Base-by-base conservation (phyloP, 2,113 vertebrate species). In the Ammodytes dubius region DNA sequence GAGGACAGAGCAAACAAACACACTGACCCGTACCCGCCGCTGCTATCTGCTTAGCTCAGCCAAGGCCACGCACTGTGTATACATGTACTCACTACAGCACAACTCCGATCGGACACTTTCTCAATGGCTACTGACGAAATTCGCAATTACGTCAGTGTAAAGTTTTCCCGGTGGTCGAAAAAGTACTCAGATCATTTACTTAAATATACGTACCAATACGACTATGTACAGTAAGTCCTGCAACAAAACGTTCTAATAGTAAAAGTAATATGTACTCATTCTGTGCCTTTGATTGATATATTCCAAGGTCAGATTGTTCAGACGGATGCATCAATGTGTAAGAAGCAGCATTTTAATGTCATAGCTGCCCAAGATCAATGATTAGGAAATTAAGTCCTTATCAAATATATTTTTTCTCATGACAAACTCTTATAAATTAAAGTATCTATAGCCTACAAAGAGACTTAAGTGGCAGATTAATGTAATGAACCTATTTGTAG, bases 1-100 rank as follows among this genome's bases (percentile, higher is more conserved):
- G 76, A 87, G 84, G 73, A 79, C 76, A 90, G 79, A 87, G 82
- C 90, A 95, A 95, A 94, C 92, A 95, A 92, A 93, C 90, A 90
- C 84, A 73, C 79, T 89, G 91, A 86, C 84, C 93, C 53, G 79
- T 87, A 27, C 27, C 76, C 86, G 71, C 74, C 59, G 54, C 79
- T 80, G 90, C 92, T 94, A 95, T 91, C 90, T 88, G 74, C 9
- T 60, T 47, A 78, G 77, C 89, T 87, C 59, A 88, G 92, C 91
- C 94, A 94, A 94, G 94, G 94, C 90, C 93, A 81, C 83, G 65
- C 78, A 60, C 79, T 89, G 64, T 83, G 90, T 83, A 89, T 83
- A 89, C 91, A 84, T 52, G 61, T 79, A 84, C 84, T 87, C 68
- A 83, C 87, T 75, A 57, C 56, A 78, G 69, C 69, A 83, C 40